Evolutionary conservation across 2,888 invertebrate genomes (phyloP), one percentile per base, ranked within the genome.

Genomic region (Callimorpha dominula): DNA sequence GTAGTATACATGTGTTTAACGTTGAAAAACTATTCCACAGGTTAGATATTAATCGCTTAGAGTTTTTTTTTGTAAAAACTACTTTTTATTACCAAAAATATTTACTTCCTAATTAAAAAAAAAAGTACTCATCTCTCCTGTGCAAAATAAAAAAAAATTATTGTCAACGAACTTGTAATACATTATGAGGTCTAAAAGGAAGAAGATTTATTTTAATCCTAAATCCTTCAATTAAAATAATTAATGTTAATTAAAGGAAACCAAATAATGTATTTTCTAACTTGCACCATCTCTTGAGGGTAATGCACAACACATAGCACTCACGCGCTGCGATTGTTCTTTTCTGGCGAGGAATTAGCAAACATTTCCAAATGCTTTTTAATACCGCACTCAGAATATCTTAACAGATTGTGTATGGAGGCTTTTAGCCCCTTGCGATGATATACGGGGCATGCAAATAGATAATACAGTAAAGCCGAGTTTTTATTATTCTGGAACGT

Each of bases 321-420:
- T 93, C 92, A 88, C 92, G 84, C 87, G 88, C 86, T 84, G 87
- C 89, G 87, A 92, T 92, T 92, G 93, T 93, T 94, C 92, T 93
- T 93, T 94, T 93, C 90, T 92, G 86, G 85, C 84, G 86, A 87
- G 89, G 94, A 93, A 94, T 95, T 94, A 95, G 91, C 92, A 91
- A 93, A 93, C 93, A 92, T 92, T 91, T 89, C 90, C 85, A 91
- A 93, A 93, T 93, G 92, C 89, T 92, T 92, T 93, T 94, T 93
- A 92, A 93, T 93, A 91, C 91, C 88, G 86, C 89, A 86, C 89
- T 90, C 90, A 85, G 87, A 87, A 89, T 89, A 87, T 90, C 85
- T 84, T 83, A 82, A 75, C 85, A 85, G 87, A 88, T 85, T 88
- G 87, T 83, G 85, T 87, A 84, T 83, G 80, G 78, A 83, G 80